Conservation (phyloP, 1,140 invertebrate species). For the Seison nebaliae region DNA sequence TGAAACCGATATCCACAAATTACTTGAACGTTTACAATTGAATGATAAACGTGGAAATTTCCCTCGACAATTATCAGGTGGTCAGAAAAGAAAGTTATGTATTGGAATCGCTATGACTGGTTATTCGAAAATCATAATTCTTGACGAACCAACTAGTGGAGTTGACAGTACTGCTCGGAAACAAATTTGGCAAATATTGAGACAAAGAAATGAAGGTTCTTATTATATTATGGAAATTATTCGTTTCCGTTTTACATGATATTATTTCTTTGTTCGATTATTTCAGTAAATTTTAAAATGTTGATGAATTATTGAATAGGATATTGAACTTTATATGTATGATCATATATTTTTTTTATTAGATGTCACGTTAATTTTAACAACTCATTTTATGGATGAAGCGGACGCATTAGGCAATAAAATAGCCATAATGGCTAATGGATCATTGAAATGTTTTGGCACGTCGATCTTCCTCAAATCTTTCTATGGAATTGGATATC, state of each 20-base stretch:
- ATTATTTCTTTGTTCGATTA: too few species aligned
- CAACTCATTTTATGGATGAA: constrained; percentile 41
- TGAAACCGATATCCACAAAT: background rate
- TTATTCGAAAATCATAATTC: constrained; percentile 19
- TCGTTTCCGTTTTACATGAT: too few species aligned
- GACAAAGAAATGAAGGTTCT: constrained; percentile 17
- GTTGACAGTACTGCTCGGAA: constrained; percentile 31
- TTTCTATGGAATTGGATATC: constrained; percentile 36
- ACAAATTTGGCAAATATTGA: constrained; percentile 31
- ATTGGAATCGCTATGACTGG: constrained; percentile 19
- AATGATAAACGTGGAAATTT: constrained; percentile 1
- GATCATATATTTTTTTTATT: too few species aligned
- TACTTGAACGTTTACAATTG: constrained; percentile 5
- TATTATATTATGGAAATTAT: too few species aligned
- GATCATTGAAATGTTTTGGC: constrained; percentile 36
- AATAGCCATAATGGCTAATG: constrained; percentile 40
- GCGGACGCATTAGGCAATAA: constrained; percentile 40
- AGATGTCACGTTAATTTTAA: constrained; percentile 38
- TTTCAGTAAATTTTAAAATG: too few species aligned
- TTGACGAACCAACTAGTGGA: constrained; percentile 22
- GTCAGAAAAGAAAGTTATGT: constrained; percentile 9
- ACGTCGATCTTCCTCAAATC: constrained; percentile 40
- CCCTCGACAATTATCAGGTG: constrained; percentile 9
- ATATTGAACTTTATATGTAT: too few species aligned
- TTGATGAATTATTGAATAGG: too few species aligned